These are phyloP conservation scores for Galbula dea DNA, from an alignment of 2,113 vertebrate genomes.

Conservation along the genomic window DNA sequence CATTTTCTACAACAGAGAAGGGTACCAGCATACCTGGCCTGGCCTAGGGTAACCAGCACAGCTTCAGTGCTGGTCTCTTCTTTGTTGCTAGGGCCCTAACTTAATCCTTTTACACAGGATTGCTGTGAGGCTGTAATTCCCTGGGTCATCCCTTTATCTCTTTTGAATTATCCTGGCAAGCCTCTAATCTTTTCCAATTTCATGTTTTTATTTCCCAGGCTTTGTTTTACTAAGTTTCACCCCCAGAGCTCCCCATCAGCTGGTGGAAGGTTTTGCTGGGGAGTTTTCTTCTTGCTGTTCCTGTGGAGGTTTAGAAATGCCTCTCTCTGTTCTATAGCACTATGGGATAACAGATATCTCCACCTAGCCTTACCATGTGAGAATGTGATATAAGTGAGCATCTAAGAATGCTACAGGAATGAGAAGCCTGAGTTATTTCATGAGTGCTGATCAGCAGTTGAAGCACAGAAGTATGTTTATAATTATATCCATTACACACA, in stretches of 20 bases:
- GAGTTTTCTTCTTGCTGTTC: not conserved
- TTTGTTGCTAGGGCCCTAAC: not conserved
- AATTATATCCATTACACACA: not conserved
- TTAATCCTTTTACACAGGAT: not conserved
- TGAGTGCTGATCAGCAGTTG: not conserved
- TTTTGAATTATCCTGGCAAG: not conserved
- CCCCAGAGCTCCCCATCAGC: not conserved
- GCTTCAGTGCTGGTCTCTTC: not conserved
- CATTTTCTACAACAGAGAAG: not conserved
- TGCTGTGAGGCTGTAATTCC: not conserved
- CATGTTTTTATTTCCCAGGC: not conserved
- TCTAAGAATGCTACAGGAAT: not conserved
- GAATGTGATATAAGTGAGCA: not conserved
- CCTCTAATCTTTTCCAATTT: not conserved
- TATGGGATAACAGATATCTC: not conserved
- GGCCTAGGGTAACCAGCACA: not conserved
- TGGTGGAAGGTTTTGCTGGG: not conserved
- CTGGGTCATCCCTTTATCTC: conserved; percentile 12
- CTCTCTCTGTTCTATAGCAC: not conserved
- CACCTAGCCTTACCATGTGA: not conserved
- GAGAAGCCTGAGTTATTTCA: not conserved
- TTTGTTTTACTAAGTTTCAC: not conserved
- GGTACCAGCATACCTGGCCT: not conserved
- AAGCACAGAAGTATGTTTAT: not conserved
- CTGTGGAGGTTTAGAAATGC: not conserved